Percentiles rank a stretch among this genome's conserved stretches.
Evolutionary conservation across 2,113 vertebrate genomes (phyloP).

Genomic region (Elachura formosa): DNA sequence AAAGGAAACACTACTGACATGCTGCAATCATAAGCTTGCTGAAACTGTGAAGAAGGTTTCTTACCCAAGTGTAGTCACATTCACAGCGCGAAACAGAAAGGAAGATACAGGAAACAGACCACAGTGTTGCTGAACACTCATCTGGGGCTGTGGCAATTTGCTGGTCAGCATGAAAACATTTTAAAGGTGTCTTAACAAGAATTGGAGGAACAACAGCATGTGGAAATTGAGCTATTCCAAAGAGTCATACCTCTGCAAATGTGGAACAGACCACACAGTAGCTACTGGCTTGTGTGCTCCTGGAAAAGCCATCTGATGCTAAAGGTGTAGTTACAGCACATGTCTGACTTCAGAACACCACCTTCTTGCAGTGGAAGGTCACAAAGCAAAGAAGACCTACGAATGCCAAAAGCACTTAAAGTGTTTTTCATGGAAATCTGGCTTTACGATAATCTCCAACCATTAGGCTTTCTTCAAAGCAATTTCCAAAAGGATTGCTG

Average conservation of each 20-base stretch:
- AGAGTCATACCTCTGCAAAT: neutral
- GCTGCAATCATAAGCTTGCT: neutral
- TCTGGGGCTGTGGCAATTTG: neutral
- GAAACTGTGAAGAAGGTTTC: neutral
- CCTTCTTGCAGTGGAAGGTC: neutral
- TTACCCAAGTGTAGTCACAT: neutral
- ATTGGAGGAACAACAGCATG: neutral
- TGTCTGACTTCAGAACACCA: neutral
- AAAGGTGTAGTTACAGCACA: neutral
- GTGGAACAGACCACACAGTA: neutral
- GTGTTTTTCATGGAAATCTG: neutral
- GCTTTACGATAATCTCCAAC: neutral
- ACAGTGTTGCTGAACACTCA: neutral
- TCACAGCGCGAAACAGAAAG: neutral
- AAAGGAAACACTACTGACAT: neutral
- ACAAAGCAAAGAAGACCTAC: neutral
- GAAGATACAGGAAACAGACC: neutral
- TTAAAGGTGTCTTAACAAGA: neutral
- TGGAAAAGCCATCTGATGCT: neutral
- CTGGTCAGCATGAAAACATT: neutral
- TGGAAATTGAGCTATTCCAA: neutral
- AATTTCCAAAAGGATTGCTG: slow-evolving; percentile 17
- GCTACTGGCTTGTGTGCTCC: neutral
- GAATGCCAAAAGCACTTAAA: neutral
- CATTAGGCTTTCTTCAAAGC: neutral